Percentiles rank a stretch among this genome's conserved stretches.
Conservation (phyloP, 2,113 vertebrate species). For the Podiceps cristatus region DNA sequence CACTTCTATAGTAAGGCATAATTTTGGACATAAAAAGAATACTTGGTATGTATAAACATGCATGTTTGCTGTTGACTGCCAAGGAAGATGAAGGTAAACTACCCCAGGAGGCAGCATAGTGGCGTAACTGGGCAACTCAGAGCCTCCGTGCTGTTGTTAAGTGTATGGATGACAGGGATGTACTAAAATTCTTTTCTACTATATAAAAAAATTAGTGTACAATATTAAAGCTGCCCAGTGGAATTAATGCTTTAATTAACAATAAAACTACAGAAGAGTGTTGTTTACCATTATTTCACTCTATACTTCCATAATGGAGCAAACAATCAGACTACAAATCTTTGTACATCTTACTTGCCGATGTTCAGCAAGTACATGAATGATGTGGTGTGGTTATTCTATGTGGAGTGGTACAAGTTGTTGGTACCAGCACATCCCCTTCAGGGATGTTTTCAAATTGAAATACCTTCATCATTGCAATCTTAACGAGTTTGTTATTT, state of each 20-base stretch:
- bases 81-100: neutral
- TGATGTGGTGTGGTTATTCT: neutral
- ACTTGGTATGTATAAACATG: neutral
- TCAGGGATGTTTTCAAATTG: neutral
- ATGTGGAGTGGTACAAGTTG: neutral
- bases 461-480: neutral
- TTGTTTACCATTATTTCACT: neutral
- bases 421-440: neutral
- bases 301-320: neutral
- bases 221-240: neutral
- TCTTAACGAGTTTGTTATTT: neutral
- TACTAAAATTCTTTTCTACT: neutral
- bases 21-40: neutral
- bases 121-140: neutral
- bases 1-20: neutral
- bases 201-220: neutral
- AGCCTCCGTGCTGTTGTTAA: neutral
- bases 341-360: accelerated
- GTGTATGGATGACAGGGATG: neutral
- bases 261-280: neutral
- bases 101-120: neutral
- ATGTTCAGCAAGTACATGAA: neutral
- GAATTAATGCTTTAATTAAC: neutral
- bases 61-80: neutral
- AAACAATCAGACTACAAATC: neutral